Percentiles rank a stretch among this genome's conserved stretches.
Evolutionary conservation across 2,113 vertebrate genomes (phyloP).

Genomic region (Barnardius zonarius): DNA sequence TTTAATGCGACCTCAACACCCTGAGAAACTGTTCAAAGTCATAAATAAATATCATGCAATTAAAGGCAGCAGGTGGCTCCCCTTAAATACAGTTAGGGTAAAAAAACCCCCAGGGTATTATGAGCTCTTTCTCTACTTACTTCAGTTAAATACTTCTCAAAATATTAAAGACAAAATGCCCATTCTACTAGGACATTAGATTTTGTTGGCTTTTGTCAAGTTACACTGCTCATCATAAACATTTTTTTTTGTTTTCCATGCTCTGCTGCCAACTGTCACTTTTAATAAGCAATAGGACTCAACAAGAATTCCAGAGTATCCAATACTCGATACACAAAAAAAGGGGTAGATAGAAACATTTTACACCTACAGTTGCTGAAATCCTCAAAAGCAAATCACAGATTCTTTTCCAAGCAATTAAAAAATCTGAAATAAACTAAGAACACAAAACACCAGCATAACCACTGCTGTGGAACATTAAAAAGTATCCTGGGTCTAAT

Average conservation of each 20-base stretch:
- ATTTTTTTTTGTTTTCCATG: neutral
- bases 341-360: neutral
- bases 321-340: neutral
- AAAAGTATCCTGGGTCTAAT: neutral
- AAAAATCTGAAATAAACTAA: neutral
- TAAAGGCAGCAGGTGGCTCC: neutral
- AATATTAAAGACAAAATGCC: neutral
- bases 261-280: neutral
- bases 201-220: neutral
- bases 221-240: neutral
- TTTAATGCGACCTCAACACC: neutral
- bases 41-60: neutral
- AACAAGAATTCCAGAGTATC: neutral
- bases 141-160: neutral
- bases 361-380: neutral
- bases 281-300: neutral
- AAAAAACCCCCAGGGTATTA: neutral
- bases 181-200: neutral
- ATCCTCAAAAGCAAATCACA: neutral
- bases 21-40: neutral
- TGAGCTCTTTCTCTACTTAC: neutral
- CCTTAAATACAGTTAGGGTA: neutral
- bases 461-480: neutral
- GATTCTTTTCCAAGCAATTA: neutral
- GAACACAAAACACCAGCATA: neutral